A percentile compares a stretch with the other conserved stretches of the same genome.
These are phyloP conservation scores for Spondyliosoma cantharus DNA, from an alignment of 2,797 vertebrate species.

Conservation along the genomic window DNA sequence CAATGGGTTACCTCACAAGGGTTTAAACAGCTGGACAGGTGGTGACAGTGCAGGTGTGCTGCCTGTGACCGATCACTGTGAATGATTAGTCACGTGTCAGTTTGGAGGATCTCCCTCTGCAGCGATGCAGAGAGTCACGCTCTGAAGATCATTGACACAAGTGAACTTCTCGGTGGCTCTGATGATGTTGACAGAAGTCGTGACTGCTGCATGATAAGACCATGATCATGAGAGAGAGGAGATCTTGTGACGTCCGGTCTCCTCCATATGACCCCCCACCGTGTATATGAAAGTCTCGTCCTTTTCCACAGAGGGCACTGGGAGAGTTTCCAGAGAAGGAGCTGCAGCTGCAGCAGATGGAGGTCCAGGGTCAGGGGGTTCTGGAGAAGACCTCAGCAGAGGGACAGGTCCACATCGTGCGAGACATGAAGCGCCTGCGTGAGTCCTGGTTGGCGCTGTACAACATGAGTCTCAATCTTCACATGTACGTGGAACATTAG, in stretches of 20 bases:
- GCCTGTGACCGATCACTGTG: neutral
- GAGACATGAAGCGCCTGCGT: constrained; percentile 85
- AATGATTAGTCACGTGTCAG: neutral
- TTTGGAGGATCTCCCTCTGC: neutral
- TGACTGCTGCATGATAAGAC: too few species aligned
- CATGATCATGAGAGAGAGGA: too few species aligned
- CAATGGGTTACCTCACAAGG: too few species aligned
- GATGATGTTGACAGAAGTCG: neutral
- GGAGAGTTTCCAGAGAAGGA: constrained; percentile 91
- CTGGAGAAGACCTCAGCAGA: constrained; percentile 87
- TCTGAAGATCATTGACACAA: neutral
- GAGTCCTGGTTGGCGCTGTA: constrained; percentile 85
- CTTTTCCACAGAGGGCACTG: constrained; percentile 82
- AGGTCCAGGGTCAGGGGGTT: constrained; percentile 84
- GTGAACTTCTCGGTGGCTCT: neutral
- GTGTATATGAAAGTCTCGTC: neutral
- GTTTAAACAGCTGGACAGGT: too few species aligned
- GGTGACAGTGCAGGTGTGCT: too few species aligned
- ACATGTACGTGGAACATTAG: constrained; percentile 70
- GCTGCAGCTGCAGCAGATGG: constrained; percentile 86
- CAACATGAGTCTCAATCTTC: constrained; percentile 77
- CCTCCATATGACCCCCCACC: neutral
- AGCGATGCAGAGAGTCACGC: neutral
- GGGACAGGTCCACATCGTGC: constrained; percentile 83
- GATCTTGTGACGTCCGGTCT: neutral